Evolutionary conservation across 2,797 vertebrate species (phyloP).

Genomic region (Coluber constrictor): DNA sequence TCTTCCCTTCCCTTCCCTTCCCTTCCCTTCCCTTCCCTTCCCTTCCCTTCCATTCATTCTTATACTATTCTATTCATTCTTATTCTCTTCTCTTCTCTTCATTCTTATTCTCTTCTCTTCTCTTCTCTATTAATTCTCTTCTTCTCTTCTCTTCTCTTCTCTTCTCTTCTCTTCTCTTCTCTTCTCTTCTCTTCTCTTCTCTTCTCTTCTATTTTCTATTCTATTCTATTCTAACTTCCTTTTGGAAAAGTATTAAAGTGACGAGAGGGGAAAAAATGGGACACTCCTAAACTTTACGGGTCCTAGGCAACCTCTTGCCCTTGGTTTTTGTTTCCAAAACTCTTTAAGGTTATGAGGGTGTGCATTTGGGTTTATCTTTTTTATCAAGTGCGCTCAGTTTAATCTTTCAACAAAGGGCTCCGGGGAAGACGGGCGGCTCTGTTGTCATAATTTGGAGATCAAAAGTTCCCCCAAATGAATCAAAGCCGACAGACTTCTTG

Average conservation of each 20-base stretch:
- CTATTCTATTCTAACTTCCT: no score
- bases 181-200: no score
- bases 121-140: no score
- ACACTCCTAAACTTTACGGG: neutral
- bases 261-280: neutral
- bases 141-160: no score
- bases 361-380: neutral
- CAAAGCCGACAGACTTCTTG: conserved; percentile 13
- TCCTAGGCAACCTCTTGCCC: neutral
- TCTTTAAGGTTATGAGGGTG: neutral
- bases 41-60: no score
- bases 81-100: no score
- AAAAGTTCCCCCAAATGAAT: conserved; percentile 5
- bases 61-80: no score
- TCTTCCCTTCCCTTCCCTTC: no score
- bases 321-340: neutral
- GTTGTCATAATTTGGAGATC: neutral
- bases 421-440: neutral
- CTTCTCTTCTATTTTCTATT: no score
- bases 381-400: neutral
- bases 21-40: no score
- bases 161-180: no score
- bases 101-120: no score
- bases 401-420: neutral
- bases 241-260: neutral